Percentiles rank a stretch among this genome's conserved stretches.
Evolutionary conservation across 2,888 invertebrate species (phyloP).

Genomic region (Scaeva pyrastri): DNA sequence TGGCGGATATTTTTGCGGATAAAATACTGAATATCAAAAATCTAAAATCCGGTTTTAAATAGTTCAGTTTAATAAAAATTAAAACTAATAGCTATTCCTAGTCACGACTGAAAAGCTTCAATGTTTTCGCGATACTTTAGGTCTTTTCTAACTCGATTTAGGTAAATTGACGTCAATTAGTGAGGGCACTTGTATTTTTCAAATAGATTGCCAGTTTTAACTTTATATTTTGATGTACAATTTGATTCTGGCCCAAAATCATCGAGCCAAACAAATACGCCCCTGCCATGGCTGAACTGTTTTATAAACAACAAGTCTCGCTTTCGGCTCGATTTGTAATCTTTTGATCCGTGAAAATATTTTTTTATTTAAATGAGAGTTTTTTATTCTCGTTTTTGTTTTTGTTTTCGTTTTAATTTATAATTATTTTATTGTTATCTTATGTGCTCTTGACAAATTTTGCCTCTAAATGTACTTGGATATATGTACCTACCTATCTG

Average conservation of each 20-base stretch:
- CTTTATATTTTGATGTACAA: too few relatives aligned
- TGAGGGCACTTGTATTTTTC: too few relatives aligned
- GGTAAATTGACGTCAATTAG: too few relatives aligned
- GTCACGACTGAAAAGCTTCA: too few relatives aligned
- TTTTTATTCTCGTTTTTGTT: conserved; percentile 5
- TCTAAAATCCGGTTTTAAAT: too few relatives aligned
- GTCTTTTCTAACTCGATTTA: too few relatives aligned
- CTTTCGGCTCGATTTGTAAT: conserved; percentile 62
- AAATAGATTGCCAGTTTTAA: too few relatives aligned
- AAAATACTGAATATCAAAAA: too few relatives aligned
- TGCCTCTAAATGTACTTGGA: too few relatives aligned
- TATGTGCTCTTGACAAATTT: conserved; percentile 48
- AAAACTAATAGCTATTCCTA: too few relatives aligned
- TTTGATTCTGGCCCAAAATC: background rate
- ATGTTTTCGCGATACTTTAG: too few relatives aligned
- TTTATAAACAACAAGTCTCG: conserved; percentile 31
- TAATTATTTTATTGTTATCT: conserved; percentile 30
- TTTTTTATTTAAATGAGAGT: conserved; percentile 55
- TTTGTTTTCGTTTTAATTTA: conserved; percentile 37
- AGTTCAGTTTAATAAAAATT: too few relatives aligned
- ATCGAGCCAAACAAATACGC: background rate
- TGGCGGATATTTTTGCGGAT: background rate
- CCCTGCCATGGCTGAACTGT: conserved; percentile 1
- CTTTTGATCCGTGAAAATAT: conserved; percentile 73
- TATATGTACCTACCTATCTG: background rate